Evolutionary conservation across 2,113 vertebrate species (phyloP), one percentile per base, ranked within the genome.

Genomic region (Sebastes schlegelii): DNA sequence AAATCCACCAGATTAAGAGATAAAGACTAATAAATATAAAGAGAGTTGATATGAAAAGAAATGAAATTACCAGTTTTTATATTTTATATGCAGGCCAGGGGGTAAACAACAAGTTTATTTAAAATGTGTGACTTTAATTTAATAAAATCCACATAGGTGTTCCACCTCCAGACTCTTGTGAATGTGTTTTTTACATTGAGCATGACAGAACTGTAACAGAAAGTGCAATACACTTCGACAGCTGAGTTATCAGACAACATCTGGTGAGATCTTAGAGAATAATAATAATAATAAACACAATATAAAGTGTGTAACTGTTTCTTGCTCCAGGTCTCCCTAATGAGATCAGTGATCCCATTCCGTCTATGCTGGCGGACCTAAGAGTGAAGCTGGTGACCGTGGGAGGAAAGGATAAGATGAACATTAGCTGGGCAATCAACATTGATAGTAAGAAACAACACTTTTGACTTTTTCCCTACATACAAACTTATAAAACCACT

Each of bases 341-440:
- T 9, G 0, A 0, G 34, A 4, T 34, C 0, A 0, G 0, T 0
- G 0, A 21, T 0, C n/a, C n/a, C 2, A 87, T 85, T 52, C 95
- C 96, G 0, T 94, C 94, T 49, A 11, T 51, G 9, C 74, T 95
- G 70, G 75, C 34, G 17, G 43, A 21, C 2, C 83, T 96, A 57
- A 81, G 0, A 0, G 90, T 91, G 21, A 7, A 80, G 51, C 58
- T 19, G 11, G 77, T 88, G 45, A 60, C 76, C 61, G 81, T 5
- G 1, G 74, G 7, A 8, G 4, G 2, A 10, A 5, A 26, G 1
- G 0, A 42, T 5, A 19, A 76, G 60, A 74, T 96, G 69, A 96
- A 96, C 61, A 86, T 97, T 86, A 96, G 93, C 83, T 97, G 96
- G 96, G 90, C 84, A 10, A 85, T 97, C 74, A 92, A 90, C 54